Evolutionary conservation across 2,797 vertebrate genomes (phyloP).

Genomic region (Lepidocolaptes lacrymiger): DNA sequence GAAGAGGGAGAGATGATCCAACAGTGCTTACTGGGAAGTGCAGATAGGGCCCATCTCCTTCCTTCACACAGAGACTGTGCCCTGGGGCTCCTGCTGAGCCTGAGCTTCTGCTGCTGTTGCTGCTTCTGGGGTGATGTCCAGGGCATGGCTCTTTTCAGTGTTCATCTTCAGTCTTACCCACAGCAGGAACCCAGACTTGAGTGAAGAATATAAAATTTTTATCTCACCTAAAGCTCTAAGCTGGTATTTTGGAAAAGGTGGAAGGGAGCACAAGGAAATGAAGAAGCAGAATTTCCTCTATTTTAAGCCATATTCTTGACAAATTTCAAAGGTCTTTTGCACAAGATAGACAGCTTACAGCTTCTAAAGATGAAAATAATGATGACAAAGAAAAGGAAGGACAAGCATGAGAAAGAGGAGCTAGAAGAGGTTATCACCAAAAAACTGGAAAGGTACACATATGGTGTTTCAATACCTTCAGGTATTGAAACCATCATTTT

Average conservation of each 20-base stretch:
- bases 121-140: neutral
- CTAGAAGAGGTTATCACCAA: neutral
- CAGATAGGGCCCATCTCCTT: fast-evolving
- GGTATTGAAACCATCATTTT: neutral
- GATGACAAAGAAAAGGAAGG: neutral
- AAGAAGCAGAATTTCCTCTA: neutral
- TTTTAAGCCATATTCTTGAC: neutral
- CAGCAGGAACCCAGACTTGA: neutral
- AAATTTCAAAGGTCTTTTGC: neutral
- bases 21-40: neutral
- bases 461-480: neutral
- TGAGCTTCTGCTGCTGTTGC: neutral
- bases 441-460: neutral
- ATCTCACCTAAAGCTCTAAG: neutral
- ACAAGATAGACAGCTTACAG: neutral
- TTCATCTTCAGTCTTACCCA: neutral
- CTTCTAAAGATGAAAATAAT: neutral
- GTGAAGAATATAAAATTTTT: neutral
- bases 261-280: neutral
- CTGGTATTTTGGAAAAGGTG: neutral
- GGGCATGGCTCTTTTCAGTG: neutral
- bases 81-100: neutral
- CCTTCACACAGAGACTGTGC: neutral
- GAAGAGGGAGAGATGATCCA: neutral
- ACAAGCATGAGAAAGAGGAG: neutral